Percentiles rank a stretch among this genome's conserved stretches.
Evolutionary conservation across 1,140 invertebrate genomes (phyloP).

Genomic region (Leptopilina clavipes): DNA sequence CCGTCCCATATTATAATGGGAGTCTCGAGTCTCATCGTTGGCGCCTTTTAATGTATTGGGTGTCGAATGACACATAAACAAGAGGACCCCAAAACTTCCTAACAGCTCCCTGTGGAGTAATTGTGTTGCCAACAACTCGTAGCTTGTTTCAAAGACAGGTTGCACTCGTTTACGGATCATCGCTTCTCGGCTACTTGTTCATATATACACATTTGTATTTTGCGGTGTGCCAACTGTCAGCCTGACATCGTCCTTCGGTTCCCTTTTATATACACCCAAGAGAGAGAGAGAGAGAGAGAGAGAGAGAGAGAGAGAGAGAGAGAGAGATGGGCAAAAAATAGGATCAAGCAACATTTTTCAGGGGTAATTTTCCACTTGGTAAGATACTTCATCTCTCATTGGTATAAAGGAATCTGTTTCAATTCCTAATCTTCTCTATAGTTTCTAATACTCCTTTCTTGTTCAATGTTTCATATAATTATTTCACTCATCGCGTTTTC

Average conservation of each 20-base stretch:
- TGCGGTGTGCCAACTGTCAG: constrained; percentile 23
- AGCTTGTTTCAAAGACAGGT: constrained; percentile 30
- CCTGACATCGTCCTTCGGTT: background rate
- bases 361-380: background rate
- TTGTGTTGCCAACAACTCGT: constrained; percentile 26
- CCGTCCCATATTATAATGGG: background rate
- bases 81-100: background rate
- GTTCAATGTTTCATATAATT: no score
- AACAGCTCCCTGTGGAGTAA: constrained; percentile 29
- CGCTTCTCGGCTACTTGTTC: background rate
- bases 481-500: no score
- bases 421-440: background rate
- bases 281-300: background rate
- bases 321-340: no score
- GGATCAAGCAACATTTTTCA: background rate
- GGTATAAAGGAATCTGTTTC: background rate
- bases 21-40: background rate
- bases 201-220: background rate
- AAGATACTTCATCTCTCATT: background rate
- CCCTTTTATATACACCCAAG: background rate
- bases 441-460: no score
- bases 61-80: constrained; percentile 30
- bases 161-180: constrained; percentile 31
- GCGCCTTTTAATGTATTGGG: constrained; percentile 32
- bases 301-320: no score